A percentile compares a stretch with the other conserved stretches of the same genome.
phyloP scores from a whole-genome alignment of 2,888 invertebrate species.

The Drosophila fungiperda region DNA sequence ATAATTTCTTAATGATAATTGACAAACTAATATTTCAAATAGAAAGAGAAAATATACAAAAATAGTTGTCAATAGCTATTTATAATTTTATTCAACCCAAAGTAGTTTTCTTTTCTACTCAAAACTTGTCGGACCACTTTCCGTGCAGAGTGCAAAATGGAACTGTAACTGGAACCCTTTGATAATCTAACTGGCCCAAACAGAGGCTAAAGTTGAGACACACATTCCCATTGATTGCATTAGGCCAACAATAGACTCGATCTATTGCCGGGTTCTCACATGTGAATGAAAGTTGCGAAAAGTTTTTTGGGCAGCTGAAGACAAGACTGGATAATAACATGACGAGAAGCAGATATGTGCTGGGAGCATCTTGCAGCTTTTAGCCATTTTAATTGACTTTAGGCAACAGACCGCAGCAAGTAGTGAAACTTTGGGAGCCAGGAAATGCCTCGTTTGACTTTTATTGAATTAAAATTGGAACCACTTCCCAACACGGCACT shows the following conservation, averaged over 20 bases:
- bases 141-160: background rate
- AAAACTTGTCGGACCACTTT: slow-evolving; percentile 5
- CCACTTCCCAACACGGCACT: slow-evolving; percentile 6
- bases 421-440: slow-evolving; percentile 32
- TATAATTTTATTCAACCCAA: no score
- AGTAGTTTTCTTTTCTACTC: background rate
- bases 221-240: slow-evolving; percentile 66
- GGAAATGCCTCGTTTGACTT: slow-evolving; percentile 76
- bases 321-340: slow-evolving; percentile 16
- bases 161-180: slow-evolving; percentile 22
- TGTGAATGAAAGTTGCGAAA: slow-evolving; percentile 41
- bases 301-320: slow-evolving; percentile 61
- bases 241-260: slow-evolving; percentile 59
- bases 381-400: slow-evolving; percentile 77
- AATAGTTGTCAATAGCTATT: background rate
- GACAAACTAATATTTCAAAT: background rate
- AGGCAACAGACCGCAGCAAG: slow-evolving; percentile 67
- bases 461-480: slow-evolving; percentile 75
- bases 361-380: slow-evolving; percentile 31
- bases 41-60: background rate
- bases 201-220: slow-evolving; percentile 37
- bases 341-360: slow-evolving; percentile 11
- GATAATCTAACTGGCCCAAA: slow-evolving; percentile 3
- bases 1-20: background rate
- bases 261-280: slow-evolving; percentile 27